Percentiles rank a stretch among this genome's conserved stretches.
Conservation (phyloP, 2,888 invertebrate species). For the Drosophila putrida region DNA sequence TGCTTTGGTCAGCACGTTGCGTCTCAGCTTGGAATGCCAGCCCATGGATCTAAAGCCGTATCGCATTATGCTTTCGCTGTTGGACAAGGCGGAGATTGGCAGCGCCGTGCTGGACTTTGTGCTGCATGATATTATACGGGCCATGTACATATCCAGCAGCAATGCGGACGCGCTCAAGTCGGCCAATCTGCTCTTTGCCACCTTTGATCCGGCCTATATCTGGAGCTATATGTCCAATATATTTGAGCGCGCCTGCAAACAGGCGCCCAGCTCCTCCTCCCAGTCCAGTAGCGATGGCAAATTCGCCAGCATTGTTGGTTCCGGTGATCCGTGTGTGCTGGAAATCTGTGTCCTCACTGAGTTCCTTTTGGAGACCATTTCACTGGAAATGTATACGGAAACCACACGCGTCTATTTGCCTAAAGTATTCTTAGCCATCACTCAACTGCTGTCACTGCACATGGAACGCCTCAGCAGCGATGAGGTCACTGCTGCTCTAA, state of each 20-base stretch:
- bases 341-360: conserved; percentile 91
- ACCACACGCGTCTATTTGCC: conserved; percentile 92
- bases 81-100: conserved; percentile 95
- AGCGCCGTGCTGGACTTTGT: conserved; percentile 91
- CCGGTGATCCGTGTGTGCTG: conserved; percentile 88
- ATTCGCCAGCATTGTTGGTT: conserved; percentile 86
- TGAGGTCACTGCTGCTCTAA: conserved; percentile 89
- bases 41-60: conserved; percentile 90
- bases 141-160: conserved; percentile 87
- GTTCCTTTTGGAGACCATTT: conserved; percentile 91
- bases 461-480: conserved; percentile 85
- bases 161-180: conserved; percentile 92
- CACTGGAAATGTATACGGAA: conserved; percentile 91
- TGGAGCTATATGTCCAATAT: conserved; percentile 92
- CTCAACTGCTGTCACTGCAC: conserved; percentile 87
- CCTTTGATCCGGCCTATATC: conserved; percentile 93
- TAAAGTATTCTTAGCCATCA: conserved; percentile 90
- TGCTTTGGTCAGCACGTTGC: conserved; percentile 88
- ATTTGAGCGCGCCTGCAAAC: conserved; percentile 87
- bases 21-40: conserved; percentile 86
- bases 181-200: conserved; percentile 93
- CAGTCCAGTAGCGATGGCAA: conserved; percentile 70
- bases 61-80: conserved; percentile 91
- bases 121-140: conserved; percentile 91
- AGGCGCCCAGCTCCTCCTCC: conserved; percentile 58